A percentile compares a stretch with the other conserved stretches of the same genome.
These are phyloP conservation scores for Corydoras sp. DNA, from an alignment of 2,113 vertebrate species.

Conservation along the genomic window DNA sequence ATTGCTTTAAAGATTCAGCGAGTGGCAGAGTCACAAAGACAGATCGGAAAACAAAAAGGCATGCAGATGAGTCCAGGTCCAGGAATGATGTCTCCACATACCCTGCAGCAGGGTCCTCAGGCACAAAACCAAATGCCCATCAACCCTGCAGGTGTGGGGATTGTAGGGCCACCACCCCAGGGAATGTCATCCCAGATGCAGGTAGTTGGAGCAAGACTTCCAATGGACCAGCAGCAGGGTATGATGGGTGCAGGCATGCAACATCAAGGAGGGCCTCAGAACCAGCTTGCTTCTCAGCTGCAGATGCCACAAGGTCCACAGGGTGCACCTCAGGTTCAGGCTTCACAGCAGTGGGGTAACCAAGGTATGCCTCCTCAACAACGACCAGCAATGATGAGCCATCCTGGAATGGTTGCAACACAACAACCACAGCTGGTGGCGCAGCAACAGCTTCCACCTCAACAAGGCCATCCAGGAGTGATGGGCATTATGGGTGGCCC, in stretches of 20 bases:
- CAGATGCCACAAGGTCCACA: slow-evolving; percentile 67
- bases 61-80: slow-evolving; percentile 69
- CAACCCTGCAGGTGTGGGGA: slow-evolving; percentile 62
- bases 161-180: slow-evolving; percentile 60
- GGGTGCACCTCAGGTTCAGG: slow-evolving; percentile 63
- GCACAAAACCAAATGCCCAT: slow-evolving; percentile 78
- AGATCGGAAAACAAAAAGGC: slow-evolving; percentile 84
- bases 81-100: slow-evolving; percentile 73
- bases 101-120: slow-evolving; percentile 73
- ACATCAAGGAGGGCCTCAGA: slow-evolving; percentile 72
- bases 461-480: slow-evolving; percentile 65
- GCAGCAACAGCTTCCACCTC: slow-evolving; percentile 46
- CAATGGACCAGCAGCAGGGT: slow-evolving; percentile 66
- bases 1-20: slow-evolving; percentile 95
- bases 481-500: slow-evolving; percentile 62
- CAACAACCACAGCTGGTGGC: slow-evolving; percentile 69
- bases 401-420: slow-evolving; percentile 59
- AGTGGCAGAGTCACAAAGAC: slow-evolving; percentile 87
- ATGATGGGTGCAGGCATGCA: slow-evolving; percentile 64
- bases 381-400: slow-evolving; percentile 79
- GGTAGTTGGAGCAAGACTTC: slow-evolving; percentile 59
- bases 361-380: slow-evolving; percentile 64
- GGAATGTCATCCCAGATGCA: slow-evolving; percentile 67
- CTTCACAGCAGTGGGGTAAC: slow-evolving; percentile 62
- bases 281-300: slow-evolving; percentile 67